These are phyloP conservation scores for Caenorhabditis sp. DNA, from an alignment of 2,888 invertebrate species.

Conservation along the genomic window DNA sequence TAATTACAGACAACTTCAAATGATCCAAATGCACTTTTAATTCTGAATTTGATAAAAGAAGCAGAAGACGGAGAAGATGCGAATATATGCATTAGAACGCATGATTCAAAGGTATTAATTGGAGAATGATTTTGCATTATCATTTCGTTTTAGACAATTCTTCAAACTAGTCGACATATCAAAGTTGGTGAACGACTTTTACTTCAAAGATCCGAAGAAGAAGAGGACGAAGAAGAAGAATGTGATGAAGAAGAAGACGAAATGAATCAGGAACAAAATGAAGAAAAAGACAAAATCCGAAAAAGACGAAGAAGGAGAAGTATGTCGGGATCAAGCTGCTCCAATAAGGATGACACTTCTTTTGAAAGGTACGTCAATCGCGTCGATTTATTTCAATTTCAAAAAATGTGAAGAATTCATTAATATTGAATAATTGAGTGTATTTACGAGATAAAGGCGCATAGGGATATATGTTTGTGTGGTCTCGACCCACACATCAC, in stretches of 20 bases:
- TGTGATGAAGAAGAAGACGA: conserved; percentile 26
- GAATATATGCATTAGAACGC: conserved; percentile 54
- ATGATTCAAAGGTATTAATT: conserved; percentile 53
- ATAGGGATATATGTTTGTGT: too few relatives aligned
- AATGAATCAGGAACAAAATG: conserved; percentile 20
- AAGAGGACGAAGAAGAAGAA: conserved; percentile 35
- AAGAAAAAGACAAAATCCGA: conserved; percentile 26
- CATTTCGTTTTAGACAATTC: conserved; percentile 45
- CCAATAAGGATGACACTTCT: neutral
- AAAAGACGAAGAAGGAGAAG: conserved; percentile 1
- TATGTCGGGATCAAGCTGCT: neutral
- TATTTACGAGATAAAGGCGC: too few relatives aligned
- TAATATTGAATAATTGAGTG: too few relatives aligned
- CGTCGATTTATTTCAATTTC: too few relatives aligned
- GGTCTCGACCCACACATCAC: too few relatives aligned
- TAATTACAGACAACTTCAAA: conserved; percentile 48
- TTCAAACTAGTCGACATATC: conserved; percentile 57
- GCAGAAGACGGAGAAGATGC: conserved; percentile 48
- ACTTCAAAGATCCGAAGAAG: conserved; percentile 34
- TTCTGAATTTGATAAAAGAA: conserved; percentile 63
- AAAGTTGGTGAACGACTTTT: conserved; percentile 45
- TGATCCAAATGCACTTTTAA: conserved; percentile 61
- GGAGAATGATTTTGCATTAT: neutral
- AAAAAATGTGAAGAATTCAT: too few relatives aligned
- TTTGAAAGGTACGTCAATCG: neutral